Percentiles rank a stretch among this genome's conserved stretches.
Conservation (phyloP, 2,888 invertebrate genomes). For the Dexiosoma caninum region DNA sequence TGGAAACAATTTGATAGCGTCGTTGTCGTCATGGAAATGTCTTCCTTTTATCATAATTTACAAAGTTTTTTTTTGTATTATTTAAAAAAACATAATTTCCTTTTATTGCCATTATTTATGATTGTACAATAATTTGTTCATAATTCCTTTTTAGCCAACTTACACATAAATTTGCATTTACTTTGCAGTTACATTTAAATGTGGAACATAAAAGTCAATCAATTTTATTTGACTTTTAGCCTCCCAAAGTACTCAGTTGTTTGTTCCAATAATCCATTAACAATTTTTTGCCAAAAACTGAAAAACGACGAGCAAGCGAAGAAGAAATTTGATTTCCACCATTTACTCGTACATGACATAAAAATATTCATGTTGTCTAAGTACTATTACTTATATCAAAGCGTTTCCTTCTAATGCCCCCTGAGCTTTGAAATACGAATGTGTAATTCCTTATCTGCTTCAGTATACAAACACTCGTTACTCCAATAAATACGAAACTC, state of each 20-base stretch:
- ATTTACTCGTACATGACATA: slow-evolving; percentile 46
- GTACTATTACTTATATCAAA: slow-evolving; percentile 40
- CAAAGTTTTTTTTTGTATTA: no score
- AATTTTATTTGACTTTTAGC: slow-evolving; percentile 7
- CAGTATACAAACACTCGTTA: slow-evolving; percentile 9
- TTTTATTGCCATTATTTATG: slow-evolving; percentile 9
- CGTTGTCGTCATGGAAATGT: no score
- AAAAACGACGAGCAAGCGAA: not conserved
- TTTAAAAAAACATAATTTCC: not conserved
- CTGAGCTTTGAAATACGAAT: slow-evolving; percentile 4
- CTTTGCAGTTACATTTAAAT: not conserved
- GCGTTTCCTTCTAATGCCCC: slow-evolving; percentile 27
- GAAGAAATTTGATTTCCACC: slow-evolving; percentile 1
- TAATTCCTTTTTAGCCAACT: not conserved
- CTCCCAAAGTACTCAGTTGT: slow-evolving; percentile 17
- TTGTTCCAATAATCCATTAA: slow-evolving; percentile 5
- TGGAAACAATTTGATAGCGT: no score
- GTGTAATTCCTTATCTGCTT: slow-evolving; percentile 45
- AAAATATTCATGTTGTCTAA: slow-evolving; percentile 40
- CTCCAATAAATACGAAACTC: not conserved
- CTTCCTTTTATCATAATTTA: no score
- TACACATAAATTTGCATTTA: not conserved
- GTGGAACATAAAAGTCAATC: not conserved
- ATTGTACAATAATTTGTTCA: not conserved
- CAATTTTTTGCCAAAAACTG: not conserved